Evolutionary conservation across 2,888 invertebrate species (phyloP), one percentile per base, ranked within the genome.

Genomic region (Tetramorium bicarinatum): DNA sequence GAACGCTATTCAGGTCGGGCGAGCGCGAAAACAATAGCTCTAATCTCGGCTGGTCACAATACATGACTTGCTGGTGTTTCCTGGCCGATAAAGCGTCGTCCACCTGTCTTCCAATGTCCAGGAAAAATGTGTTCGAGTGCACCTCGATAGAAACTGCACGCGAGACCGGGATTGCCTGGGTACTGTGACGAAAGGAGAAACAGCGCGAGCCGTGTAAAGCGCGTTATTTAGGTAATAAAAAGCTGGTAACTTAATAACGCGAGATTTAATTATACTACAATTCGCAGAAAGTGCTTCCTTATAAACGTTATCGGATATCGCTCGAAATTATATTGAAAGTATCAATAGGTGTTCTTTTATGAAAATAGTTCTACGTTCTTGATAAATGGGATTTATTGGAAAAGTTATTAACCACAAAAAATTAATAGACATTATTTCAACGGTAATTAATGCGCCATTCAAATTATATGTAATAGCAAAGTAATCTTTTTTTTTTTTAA

Each of bases 41-140:
- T 89, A 91, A 91, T 91, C 91, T 91, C 87, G 85, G 80, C 72
- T 84, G 56, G 88, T 87, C 87, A 89, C 91, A 89, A 91, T 91
- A 87, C 90, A 80, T 83, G 85, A 82, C 77, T 87, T 77, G 82
- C 86, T 61, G 83, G 83, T 86, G 84, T 89, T 90, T 87, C 89
- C 88, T 83, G 79, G 75, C 85, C 82, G 91, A 91, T 91, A 90
- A 91, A 89, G 82, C 85, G 59, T 79, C 83, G 83, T 81, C 83
- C 86, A 52, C 64, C 80, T 71, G 85, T 71, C 76, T 83, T 76
- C 72, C 52, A 61, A 61, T 59, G 83, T 80, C 59, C 85, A 77
- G 54, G 69, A 69, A 61, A 62, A 75, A 38, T n/a, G 49, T 47
- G 64, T 67, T 82, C 61, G 54, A 67, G 54, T 44, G 52, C 56